These are phyloP conservation scores for Clanis bilineata DNA, from an alignment of 2,888 invertebrate species.

Conservation along the genomic window DNA sequence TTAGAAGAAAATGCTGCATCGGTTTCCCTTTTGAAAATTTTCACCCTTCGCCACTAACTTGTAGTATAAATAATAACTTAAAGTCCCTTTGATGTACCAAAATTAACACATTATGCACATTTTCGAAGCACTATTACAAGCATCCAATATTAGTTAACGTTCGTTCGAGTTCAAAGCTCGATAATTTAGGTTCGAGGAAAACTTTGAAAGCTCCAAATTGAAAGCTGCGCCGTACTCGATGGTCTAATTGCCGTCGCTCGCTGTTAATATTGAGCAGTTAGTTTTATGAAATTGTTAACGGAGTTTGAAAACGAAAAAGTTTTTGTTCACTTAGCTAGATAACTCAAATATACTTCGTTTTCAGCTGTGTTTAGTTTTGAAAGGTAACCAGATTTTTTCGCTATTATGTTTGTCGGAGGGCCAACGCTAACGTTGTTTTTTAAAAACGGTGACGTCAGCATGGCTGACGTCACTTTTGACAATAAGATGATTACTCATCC, in stretches of 20 bases:
- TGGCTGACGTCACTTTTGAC: no score
- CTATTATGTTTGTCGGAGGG: no score
- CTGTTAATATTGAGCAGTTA: slow-evolving; percentile 8
- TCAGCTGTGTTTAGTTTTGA: not conserved
- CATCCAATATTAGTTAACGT: not conserved
- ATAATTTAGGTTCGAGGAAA: not conserved
- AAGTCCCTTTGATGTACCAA: no score
- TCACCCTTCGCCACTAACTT: no score
- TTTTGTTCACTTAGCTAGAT: not conserved
- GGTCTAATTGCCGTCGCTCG: slow-evolving; percentile 6
- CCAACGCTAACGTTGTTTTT: no score
- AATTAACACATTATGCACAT: not conserved
- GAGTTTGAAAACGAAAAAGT: not conserved
- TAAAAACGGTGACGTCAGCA: no score
- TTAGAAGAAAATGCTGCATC: no score
- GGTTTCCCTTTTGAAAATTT: no score
- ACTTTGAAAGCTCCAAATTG: slow-evolving; percentile 6
- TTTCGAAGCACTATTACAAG: not conserved
- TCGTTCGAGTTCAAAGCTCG: not conserved
- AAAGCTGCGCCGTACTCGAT: slow-evolving; percentile 9
- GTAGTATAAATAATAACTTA: no score
- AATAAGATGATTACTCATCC: no score
- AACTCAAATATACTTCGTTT: no score
- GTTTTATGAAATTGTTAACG: slow-evolving; percentile 1
- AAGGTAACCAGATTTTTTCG: no score